Conservation (phyloP, 2,888 invertebrate species). For the Thera britannica region DNA sequence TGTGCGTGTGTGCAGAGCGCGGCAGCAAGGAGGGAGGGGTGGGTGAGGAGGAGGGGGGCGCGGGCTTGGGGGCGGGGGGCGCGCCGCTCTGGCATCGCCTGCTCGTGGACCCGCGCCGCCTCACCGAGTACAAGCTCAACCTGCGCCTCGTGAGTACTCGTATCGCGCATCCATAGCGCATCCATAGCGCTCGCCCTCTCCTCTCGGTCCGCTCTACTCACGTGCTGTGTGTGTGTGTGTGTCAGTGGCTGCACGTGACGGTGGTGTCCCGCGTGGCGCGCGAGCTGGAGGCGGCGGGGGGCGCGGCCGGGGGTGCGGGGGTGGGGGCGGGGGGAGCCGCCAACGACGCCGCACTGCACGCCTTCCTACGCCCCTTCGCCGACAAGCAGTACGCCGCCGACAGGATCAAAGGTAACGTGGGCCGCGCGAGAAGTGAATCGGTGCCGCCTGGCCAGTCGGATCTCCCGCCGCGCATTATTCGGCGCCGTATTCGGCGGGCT, state of each 20-base stretch:
- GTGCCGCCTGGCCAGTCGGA: no score
- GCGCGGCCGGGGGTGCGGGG: conserved; percentile 70
- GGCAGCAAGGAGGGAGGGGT: conserved; percentile 10
- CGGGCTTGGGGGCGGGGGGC: conserved; percentile 14
- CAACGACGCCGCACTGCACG: conserved; percentile 86
- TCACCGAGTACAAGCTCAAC: conserved; percentile 90
- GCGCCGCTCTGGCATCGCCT: conserved; percentile 86
- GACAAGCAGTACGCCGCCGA: conserved; percentile 95
- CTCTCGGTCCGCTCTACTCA: no score
- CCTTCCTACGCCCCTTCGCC: conserved; percentile 91
- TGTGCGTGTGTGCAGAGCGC: conserved; percentile 8
- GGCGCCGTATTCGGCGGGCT: no score
- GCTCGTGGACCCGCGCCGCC: conserved; percentile 86
- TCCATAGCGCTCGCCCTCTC: no score
- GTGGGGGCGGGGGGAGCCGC: conserved; percentile 56
- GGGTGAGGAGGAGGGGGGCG: conserved; percentile 26
- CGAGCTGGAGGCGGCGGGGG: conserved; percentile 90
- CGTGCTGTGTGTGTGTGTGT: no score
- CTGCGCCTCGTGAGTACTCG: conserved; percentile 83
- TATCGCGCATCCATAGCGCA: no score
- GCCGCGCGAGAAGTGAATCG: no score
- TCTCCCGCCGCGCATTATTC: background rate
- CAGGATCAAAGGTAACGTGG: conserved; percentile 85
- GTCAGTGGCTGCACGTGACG: conserved; percentile 94
- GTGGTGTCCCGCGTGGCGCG: conserved; percentile 90